Evolutionary conservation across 2,888 invertebrate species (phyloP), one percentile per base, ranked within the genome.

Genomic region (Gymnoscelis rufifasciata): DNA sequence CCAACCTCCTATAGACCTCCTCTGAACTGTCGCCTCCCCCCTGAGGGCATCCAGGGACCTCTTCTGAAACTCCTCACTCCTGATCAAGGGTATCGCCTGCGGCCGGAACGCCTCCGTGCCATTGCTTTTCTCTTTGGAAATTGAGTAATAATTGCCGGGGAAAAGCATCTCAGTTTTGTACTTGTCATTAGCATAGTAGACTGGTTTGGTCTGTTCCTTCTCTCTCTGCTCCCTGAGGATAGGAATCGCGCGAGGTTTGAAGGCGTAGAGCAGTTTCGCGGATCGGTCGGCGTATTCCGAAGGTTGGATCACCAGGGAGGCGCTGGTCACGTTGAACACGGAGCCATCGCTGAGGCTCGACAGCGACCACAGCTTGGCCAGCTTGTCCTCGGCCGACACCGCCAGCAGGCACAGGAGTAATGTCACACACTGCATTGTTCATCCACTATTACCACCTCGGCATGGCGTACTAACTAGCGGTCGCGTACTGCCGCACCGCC

Each of bases 401-500:
- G 71, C 71, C 42, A 70, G 62, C 43, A 65, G 71, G 63, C 71
- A 75, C 49, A 83, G 61, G 68, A 84, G 78, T 52, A 75, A 57
- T 57, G 72, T 69, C 59, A 74, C 71, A 64, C 67, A 71, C 59
- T 59, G 69, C 72, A 74, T 75, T 66, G 59, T 58, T 44, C 33
- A 43, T 40, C 38, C 28, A 43, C 43, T 39, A 42, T 76, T 56
- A 62, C 62, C 56, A 57, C 70, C 68, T 68, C 62, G 35, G 57
- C 62, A 64, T 66, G 74, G 86, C 87, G 84, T 82, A 84, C 79
- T 78, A 65, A 64, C 84, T 77, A 86, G 79, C 78, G 82, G 74
- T 81, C 82, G 83, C 80, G 83, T 68, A 88, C 88, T 88, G 88
- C 86, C 78, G 83, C 78, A 75, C 77, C 71, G 62, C 78, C 66